phyloP scores from a whole-genome alignment of 2,113 vertebrate genomes.

The Pterocles orientalis region DNA sequence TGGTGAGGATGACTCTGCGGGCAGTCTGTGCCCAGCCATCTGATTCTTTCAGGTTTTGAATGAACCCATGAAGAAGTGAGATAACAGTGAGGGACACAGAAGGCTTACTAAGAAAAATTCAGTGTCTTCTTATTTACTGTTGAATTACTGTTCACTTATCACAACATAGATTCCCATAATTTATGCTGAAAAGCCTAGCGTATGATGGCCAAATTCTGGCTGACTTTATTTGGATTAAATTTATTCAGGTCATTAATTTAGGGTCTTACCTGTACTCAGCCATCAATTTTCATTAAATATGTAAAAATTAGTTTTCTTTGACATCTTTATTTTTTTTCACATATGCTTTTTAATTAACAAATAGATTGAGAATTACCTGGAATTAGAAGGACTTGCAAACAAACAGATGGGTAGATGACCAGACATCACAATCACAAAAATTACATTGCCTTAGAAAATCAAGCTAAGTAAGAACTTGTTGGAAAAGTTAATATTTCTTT shows the following conservation, averaged over 20 bases:
- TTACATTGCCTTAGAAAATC: background rate
- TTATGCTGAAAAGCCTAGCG: background rate
- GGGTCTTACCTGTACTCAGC: background rate
- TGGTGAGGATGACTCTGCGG: background rate
- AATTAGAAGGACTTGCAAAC: background rate
- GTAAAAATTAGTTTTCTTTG: background rate
- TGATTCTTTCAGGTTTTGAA: background rate
- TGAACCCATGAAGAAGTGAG: background rate
- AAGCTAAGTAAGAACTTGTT: background rate
- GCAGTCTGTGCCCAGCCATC: background rate
- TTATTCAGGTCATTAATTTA: background rate
- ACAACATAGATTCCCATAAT: background rate
- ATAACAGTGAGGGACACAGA: background rate
- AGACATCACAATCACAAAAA: background rate
- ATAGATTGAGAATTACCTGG: background rate
- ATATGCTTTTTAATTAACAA: background rate
- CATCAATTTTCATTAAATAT: background rate
- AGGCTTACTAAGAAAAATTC: background rate
- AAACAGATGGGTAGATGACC: background rate
- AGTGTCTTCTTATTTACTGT: background rate
- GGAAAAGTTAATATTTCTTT: background rate
- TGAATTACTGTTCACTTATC: background rate
- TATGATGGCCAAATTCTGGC: background rate
- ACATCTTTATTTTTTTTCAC: background rate
- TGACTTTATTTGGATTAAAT: background rate